Evolutionary conservation across 2,888 invertebrate species (phyloP), one percentile per base, ranked within the genome.

Genomic region (Epinotia nisella): DNA sequence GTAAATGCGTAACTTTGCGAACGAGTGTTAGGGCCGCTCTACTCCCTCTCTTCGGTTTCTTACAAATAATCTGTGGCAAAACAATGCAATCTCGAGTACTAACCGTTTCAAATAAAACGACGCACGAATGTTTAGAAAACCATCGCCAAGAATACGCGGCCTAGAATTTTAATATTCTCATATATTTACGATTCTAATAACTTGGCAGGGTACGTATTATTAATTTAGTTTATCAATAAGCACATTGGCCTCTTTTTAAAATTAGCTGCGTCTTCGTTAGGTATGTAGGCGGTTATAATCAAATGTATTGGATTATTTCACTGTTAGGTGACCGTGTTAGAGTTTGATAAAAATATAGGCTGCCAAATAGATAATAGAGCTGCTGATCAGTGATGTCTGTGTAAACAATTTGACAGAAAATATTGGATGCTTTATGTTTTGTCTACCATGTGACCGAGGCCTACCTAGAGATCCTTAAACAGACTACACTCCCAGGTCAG

Each of bases 141-240:
- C 17, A 66, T 66, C 56, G 41, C 66, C 49, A 35, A 56, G 56
- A 72, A 72, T 72, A 72, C 24, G 10, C n/a, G 72, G 60, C 72
- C 67, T 62, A 72, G 72, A 68, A 72, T 72, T 67, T 72, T 72
- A 62, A 62, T 72, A 72, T 68, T 67, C 72, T 56, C 53, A 39
- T 53, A 67, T 68, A 72, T 68, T 68, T 62, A 68, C 61, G 67
- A 56, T 67, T 41, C 10, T 29, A 61, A 53, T 67, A 56, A 61
- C 61, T 67, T 72, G 72, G 72, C 56, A 61, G 29, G 49, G 58
- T 55, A 60, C 11, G 19, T 24, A 61, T 51, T 49, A 39, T 49
- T 67, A 55, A 66, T 71, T 55, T 55, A 66, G 66, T 72, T 62
- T 68, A 72, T 72, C 67, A 68, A 62, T 72, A 60, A 39, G 15